These are phyloP conservation scores for Araneus ventricosus DNA, from an alignment of 1,140 invertebrate genomes.

Conservation along the genomic window DNA sequence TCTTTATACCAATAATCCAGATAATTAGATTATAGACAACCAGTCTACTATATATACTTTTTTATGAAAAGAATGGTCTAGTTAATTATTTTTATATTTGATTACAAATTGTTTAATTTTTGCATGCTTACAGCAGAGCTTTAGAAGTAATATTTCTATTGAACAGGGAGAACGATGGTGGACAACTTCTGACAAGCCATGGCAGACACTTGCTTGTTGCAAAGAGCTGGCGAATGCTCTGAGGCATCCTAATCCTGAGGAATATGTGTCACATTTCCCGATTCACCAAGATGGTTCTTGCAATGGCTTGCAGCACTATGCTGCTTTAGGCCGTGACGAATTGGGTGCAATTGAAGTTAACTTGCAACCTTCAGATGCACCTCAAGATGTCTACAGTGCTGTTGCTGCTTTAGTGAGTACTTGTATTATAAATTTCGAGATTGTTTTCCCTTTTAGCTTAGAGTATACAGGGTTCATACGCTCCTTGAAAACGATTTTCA, in stretches of 20 bases:
- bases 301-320: slow-evolving; percentile 99
- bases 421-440: no score
- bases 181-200: slow-evolving; percentile 95
- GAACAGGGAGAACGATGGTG: slow-evolving; percentile 92
- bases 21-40: no score
- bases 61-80: no score
- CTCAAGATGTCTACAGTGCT: slow-evolving; percentile 96
- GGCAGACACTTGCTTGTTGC: slow-evolving; percentile 98
- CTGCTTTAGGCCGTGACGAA: slow-evolving; percentile 96
- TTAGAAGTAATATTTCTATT: neutral
- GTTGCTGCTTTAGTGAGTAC: slow-evolving; percentile 88
- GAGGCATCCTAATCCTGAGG: slow-evolving; percentile 85
- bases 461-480: no score
- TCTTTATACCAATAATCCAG: no score
- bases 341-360: slow-evolving; percentile 96
- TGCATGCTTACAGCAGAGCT: no score
- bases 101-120: no score
- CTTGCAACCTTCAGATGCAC: slow-evolving; percentile 86
- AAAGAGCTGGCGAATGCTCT: slow-evolving; percentile 93
- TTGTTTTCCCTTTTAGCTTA: no score
- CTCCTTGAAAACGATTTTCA: no score
- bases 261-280: slow-evolving; percentile 92
- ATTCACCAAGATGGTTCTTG: slow-evolving; percentile 99
- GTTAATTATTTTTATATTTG: no score
- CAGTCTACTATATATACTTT: no score